Base-by-base conservation (phyloP, 2,113 vertebrate genomes). In the Opisthocomus hoazin region DNA sequence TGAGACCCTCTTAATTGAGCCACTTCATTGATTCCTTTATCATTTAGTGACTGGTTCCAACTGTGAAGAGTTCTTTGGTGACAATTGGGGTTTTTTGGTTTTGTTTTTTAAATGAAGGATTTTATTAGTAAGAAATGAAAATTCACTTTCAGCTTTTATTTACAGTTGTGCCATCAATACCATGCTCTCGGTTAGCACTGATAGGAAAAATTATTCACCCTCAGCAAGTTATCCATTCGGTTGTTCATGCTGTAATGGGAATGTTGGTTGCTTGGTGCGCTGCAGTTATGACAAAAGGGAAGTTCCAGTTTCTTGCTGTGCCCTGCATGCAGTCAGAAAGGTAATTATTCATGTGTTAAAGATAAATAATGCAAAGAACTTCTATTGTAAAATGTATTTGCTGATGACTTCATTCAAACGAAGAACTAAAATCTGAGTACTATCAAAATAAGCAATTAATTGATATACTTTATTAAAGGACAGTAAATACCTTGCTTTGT, bases 131-230 rank as follows among this genome's bases (percentile, higher is more conserved):
- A 77, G 37, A 63, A 43, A 4, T 61, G 7, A 73, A 84, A 61
- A 69, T 30, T 5, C 4, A 36, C 22, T 76, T 37, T 21, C 5
- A 30, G 22, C 53, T 95, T 97, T 77, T 57, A 36, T 87, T 96
- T 91, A 13, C 96, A 99, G 99, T 99, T 45, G 98, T 99, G 70
- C 99, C 99, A 60, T 99, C 97, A 0, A 98, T 99, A 58, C 98
- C 99, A 0, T 99, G 99, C 96, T 99, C 99, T 65, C 98, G 99
- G 90, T 98, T 99, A 34, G 99, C 98, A 11, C 94, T 99, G 43
- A 95, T 99, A 85, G 99, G 98, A 66, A 99, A 99, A 94, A 97
- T 99, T 76, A 95, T 99, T 70, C 99, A 99, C 84, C 99, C 99
- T 16, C 98, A 98, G 56, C 99, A 99, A 94, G 97, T 99, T 60